Evolutionary conservation across 2,888 invertebrate species (phyloP), one percentile per base, ranked within the genome.

Genomic region (Heliconius ethilla): DNA sequence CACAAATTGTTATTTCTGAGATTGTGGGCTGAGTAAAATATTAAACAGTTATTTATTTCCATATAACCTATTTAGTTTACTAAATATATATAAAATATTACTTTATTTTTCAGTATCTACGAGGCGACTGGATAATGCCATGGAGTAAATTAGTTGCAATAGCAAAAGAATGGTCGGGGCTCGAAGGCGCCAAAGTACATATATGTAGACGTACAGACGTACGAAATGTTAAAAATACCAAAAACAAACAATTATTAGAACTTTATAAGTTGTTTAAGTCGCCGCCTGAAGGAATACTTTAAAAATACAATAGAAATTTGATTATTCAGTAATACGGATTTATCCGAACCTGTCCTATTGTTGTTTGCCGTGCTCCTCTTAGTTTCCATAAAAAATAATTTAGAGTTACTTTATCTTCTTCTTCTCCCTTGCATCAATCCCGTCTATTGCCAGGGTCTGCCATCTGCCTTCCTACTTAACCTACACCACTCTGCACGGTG

Each of bases 51-150:
- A 55, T 55, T 15, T 55, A 18, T 18, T 51, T 18, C 5, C 51
- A 1, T 18, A 55, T 22, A 22, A n/a, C 22, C 55, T 9, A 9
- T 55, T 9, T 55, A 7, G 9, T 55, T 22, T 55, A 55, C 11
- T 62, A 62, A 27, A 40, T 59, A 18, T 22, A 22, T 59, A n/a
- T 51, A 22, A 29, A 18, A 40, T 33, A 9, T 59, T 11, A 37
- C 11, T 67, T 10, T 67, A 45, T 27, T n/a, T 81, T 77, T 0
- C 82, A 93, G 93, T 91, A 87, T 62, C 87, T 93, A 10, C 89
- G 93, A n/a, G 87, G 87, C 1, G 92, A 92, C 80, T 92, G 91
- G 91, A 85, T 87, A 1, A 87, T 91, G 84, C 89, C 92, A 0
- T 94, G 93, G 93, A 92, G 91, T 79, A 88, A 87, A 75, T 81